A percentile compares a stretch with the other conserved stretches of the same genome.
Conservation (phyloP, 37 sponge, comb jelly and placozoan genomes). For the Spongilla lacustris region DNA sequence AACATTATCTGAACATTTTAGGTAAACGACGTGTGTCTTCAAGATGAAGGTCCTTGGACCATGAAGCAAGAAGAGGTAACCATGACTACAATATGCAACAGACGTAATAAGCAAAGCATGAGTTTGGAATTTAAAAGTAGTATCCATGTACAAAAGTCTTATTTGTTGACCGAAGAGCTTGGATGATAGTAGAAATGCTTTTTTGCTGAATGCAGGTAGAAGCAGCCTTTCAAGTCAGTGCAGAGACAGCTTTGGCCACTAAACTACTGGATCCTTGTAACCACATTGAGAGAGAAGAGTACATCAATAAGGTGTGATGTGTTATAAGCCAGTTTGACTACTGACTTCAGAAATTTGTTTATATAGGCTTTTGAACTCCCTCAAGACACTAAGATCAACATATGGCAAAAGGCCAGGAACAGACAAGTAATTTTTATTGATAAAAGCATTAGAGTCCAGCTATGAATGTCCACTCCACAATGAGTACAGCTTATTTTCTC, state of each 20-base stretch:
- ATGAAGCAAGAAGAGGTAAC: constrained; percentile 3
- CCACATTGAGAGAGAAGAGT: background rate
- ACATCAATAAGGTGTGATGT: background rate
- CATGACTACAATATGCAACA: background rate
- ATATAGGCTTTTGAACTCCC: background rate
- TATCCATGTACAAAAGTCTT: background rate
- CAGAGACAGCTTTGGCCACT: background rate
- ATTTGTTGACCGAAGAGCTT: background rate
- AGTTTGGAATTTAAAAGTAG: background rate
- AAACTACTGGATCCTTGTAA: background rate
- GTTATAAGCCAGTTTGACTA: background rate
- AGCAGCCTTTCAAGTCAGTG: background rate
- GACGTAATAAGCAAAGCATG: background rate
- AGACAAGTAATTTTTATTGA: background rate
- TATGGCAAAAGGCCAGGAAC: background rate
- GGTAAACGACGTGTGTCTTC: background rate
- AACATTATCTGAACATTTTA: background rate
- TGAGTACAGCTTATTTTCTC: too few species aligned
- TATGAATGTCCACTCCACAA: too few species aligned
- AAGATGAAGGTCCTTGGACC: background rate
- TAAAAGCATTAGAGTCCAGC: too few species aligned
- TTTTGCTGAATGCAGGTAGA: background rate
- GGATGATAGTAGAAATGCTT: background rate
- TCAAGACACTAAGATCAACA: background rate
- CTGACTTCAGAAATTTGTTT: background rate